Evolutionary conservation across 2,797 vertebrate genomes (phyloP), one percentile per base, ranked within the genome.

Genomic region (Diplodus sargus): DNA sequence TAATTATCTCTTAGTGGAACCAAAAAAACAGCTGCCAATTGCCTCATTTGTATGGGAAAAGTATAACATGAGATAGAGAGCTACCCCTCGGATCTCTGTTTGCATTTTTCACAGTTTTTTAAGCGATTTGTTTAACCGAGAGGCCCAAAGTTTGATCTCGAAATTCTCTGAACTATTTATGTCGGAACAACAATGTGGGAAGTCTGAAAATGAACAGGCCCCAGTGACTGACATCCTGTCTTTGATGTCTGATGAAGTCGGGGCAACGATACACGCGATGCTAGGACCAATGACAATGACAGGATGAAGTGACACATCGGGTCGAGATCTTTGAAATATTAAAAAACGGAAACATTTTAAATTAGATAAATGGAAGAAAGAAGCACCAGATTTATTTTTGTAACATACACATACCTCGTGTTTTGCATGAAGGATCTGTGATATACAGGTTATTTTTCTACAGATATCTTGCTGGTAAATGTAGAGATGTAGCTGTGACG

Each of bases 1-100:
- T 83, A 84, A 87, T 86, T 84, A 84, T 76, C 60, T 76, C 57
- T 18, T 11, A 57, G 62, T 83, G 14, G 28, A 79, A 77, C 30
- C 58, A 9, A 58, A 75, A 58, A 75, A 82, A 77, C 62, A 68
- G 54, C 22, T 51, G 17, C 66, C 53, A 11, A 52, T 58, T 62
- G 67, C 53, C 3, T 54, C 57, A 73, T 63, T 70, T 61, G 15
- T 53, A 47, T 61, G 48, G 25, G 70, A 56, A 57, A 25, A 54
- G 17, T 23, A 30, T 28, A 23, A 49, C 11, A 51, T 4, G 9
- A 22, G 66, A 63, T 13, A 25, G 5, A 42, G 39, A 78, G 56
- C 15, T 45, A 4, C 22, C 28, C 57, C 30, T 65, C 8, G 76
- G 20, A 61, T 43, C 47, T 62, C 7, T 61, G 39, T 47, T 60